Base-by-base conservation (phyloP, 2,888 invertebrate genomes). In the Tipula confusa region DNA sequence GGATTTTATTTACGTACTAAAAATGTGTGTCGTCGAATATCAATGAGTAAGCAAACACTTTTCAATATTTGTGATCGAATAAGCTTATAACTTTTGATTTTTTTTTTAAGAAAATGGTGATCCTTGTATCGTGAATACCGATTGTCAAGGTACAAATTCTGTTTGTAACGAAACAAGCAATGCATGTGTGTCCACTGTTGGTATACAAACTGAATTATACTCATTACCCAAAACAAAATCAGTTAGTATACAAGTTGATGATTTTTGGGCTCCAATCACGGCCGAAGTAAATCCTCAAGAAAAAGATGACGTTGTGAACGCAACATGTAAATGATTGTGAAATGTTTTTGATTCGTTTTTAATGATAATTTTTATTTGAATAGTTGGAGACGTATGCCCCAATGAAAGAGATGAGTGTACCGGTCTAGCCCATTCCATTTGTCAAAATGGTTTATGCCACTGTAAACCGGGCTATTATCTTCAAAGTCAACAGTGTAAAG, bases 21-120 rank as follows among this genome's bases (percentile, higher is more conserved):
- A 86, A 89, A 89, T 86, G 88, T 89, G 86, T 89, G 89, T 84
- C 88, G 89, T 84, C 88, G 88, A 84, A 88, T 87, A 88, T 89
- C 89, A 87, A 88, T 88, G 87, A 88, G 89, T 89, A 84, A 13
- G 11, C 18, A 15, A 13, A 18, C 38, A 24, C 3, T 24, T 38
- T 18, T 1, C 1, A 31, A 15, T 31, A 15, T n/a, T 18, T 79
- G 1, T n/a, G 4, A 79, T n/a, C n/a, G n/a, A n/a, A n/a, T n/a
- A n/a, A 13, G 13, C 15, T 33, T 6, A 9, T 79, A 79, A 83
- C n/a, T n/a, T n/a, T 24, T 83, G 11, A 83, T 11, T 33, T 29
- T 79, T n/a, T 82, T 24, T 29, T 83, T 82, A 36, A 84, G 84
- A 87, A 87, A 87, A 87, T 85, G 87, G 87, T 85, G 89, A 88